Evolutionary conservation across 1,140 invertebrate genomes (phyloP), one percentile per base, ranked within the genome.

Genomic region (Halesus radiatus): DNA sequence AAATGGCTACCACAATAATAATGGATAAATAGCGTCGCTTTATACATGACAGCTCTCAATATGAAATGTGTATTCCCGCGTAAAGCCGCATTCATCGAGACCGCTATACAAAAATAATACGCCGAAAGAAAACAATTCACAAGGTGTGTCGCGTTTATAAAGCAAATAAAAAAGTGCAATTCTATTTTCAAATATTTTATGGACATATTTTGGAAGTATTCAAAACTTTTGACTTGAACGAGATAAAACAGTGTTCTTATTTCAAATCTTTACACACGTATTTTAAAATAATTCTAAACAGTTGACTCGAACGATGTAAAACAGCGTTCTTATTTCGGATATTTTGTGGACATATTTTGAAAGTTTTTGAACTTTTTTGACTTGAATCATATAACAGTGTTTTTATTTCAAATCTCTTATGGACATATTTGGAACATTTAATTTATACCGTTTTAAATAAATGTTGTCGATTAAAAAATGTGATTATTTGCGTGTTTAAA

Each of bases 1-100:
- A 45, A 45, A 45, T 45, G 37, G 37, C 37, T 13, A 45, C 37
- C 37, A 45, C 37, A 5, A 60, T 60, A n/a, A 56, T 56, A 56
- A 22, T 23, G 58, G 22, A 60, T 60, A 60, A 60, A 60, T 60
- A 60, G 58, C 20, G 58, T 7, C 8, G 58, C 20, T 60, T 20
- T 15, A 15, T 60, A 60, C 58, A 26, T 23, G 58, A 60, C 23
- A 23, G 20, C 20, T 60, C 20, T 60, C 58, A 60, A 20, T 60
- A 60, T 60, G 58, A 60, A 60, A 23, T 22, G 58, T 60, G 22
- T 60, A 26, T 60, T 60, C 58, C 22, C 58, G 58, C 58, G 58
- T 22, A 60, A 60, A 60, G 23, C 58, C 37, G 37, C 10, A 45
- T 45, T 45, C 37, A 45, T 13, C 58, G 20, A 20, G 20, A 60